Evolutionary conservation across 1,140 invertebrate genomes (phyloP), one percentile per base, ranked within the genome.

Genomic region (Muscidifurax raptorellus): DNA sequence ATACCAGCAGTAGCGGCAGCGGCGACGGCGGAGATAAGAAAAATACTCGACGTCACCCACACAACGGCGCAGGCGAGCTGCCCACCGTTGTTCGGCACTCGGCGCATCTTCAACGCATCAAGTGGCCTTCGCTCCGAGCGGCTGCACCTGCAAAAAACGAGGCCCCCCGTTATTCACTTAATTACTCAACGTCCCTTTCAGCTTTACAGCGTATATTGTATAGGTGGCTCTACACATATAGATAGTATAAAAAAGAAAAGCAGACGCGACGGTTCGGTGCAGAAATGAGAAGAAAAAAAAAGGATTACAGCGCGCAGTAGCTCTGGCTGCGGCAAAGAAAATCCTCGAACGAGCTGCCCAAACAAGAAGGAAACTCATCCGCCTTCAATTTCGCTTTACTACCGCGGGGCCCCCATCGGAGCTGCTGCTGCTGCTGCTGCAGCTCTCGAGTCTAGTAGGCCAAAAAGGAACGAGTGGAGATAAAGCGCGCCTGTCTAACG

Each of bases 71-170:
- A 87, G 87, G 88, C 87, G 86, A 87, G 86, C 87, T 87, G 87
- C 40, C 66, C 40, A 88, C 87, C 89, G 88, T 90, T 90, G 88
- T 82, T 88, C 77, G 86, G 89, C 86, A 89, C 87, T 87, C 86
- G 87, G 86, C 87, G 88, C 91, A 91, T 91, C 88, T 88, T 91
- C 90, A 89, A 87, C 88, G 87, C 90, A 91, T 91, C 87, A 90
- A 91, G 87, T 90, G 85, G 86, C 86, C 87, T 88, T 89, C 87
- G 36, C 86, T 74, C 52, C 27, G 32, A 64, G 6, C 72, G 27
- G 30, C 74, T 47, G 25, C 85, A 88, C 72, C 86, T 88, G 86
- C 85, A 86, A 87, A 84, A 85, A 86, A 18, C 69, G 15, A 81
- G 47, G 0, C 1, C 22, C 64, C 18, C 22, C 10, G 36, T 82